A percentile compares a stretch with the other conserved stretches of the same genome.
Conservation (phyloP, 2,797 vertebrate species). For the Dermochelys coriacea region DNA sequence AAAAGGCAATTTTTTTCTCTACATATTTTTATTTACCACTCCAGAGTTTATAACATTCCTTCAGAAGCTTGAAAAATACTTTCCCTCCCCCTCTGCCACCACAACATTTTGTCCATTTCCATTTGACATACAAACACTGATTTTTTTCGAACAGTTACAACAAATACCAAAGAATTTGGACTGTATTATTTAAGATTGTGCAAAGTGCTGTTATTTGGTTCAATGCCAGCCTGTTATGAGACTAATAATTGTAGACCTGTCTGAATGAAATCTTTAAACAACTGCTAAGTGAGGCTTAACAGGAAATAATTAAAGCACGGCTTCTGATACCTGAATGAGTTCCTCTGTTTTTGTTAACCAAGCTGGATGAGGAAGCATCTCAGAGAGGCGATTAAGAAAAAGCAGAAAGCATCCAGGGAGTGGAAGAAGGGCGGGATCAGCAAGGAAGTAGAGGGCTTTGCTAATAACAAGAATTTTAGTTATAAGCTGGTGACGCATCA, state of each 20-base stretch:
- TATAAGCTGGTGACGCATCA: too few relatives aligned
- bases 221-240: neutral
- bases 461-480: too few relatives aligned
- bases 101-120: neutral
- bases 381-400: too few relatives aligned
- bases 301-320: neutral
- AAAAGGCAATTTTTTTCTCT: neutral
- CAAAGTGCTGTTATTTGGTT: neutral
- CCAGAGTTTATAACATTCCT: neutral
- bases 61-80: neutral
- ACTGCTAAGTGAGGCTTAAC: neutral
- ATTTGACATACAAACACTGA: neutral
- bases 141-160: neutral
- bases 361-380: too few relatives aligned
- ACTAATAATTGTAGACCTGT: neutral
- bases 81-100: neutral
- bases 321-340: slow-evolving; percentile 65
- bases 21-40: neutral
- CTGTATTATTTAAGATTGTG: neutral
- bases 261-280: neutral
- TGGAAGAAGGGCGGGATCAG: too few relatives aligned
- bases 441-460: too few relatives aligned
- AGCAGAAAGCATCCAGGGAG: too few relatives aligned
- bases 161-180: neutral
- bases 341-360: slow-evolving; percentile 73